These are phyloP conservation scores for Prionace glauca DNA, from an alignment of 2,797 vertebrate species.

Conservation along the genomic window DNA sequence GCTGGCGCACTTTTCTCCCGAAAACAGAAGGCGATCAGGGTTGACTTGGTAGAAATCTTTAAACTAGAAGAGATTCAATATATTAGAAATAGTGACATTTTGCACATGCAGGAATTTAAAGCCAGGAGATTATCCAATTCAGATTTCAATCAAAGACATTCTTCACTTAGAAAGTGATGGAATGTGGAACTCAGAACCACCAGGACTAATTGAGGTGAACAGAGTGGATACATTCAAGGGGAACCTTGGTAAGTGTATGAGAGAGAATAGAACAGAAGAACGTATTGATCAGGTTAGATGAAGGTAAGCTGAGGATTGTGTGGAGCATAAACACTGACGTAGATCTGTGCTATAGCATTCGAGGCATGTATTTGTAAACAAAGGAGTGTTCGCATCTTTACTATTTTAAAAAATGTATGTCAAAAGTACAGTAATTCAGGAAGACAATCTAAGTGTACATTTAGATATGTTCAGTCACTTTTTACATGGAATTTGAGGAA, in stretches of 20 bases:
- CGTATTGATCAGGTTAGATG: not conserved
- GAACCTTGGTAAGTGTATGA: not conserved
- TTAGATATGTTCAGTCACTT: not conserved
- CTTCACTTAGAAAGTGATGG: not conserved
- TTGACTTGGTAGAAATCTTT: not conserved
- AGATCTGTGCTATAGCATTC: not conserved
- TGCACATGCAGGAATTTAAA: not conserved
- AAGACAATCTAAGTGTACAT: not conserved
- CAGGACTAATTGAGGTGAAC: not conserved
- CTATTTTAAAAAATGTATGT: not conserved
- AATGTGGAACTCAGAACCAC: not conserved
- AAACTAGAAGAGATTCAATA: not conserved
- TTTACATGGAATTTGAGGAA: not conserved
- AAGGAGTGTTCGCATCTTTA: not conserved
- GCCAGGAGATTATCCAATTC: not conserved
- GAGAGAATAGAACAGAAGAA: not conserved
- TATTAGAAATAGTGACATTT: not conserved
- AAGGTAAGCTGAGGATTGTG: not conserved
- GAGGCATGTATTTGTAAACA: not conserved
- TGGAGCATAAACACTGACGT: not conserved
- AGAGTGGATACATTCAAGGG: not conserved
- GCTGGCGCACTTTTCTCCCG: not conserved
- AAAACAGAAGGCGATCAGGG: not conserved
- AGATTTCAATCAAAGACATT: not conserved
- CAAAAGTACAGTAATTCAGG: not conserved